Evolutionary conservation across 2,888 invertebrate genomes (phyloP).

Genomic region (Oasisia sp.): DNA sequence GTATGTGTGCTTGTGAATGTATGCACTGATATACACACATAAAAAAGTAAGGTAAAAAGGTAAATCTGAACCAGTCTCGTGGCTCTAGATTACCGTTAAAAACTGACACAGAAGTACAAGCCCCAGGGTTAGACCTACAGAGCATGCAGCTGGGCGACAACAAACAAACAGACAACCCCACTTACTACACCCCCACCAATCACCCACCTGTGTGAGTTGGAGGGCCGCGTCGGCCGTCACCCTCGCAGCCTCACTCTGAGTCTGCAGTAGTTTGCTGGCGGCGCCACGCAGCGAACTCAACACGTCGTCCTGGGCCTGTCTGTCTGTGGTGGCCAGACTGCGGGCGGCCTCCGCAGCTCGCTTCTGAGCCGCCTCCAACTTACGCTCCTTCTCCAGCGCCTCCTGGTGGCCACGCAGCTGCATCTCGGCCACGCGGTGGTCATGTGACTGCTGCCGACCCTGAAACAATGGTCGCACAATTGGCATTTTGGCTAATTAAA

Average conservation of each 20-base stretch:
- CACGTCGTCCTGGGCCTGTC: constrained; percentile 42
- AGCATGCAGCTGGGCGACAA: not conserved
- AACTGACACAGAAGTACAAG: not conserved
- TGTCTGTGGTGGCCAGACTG: constrained; percentile 46
- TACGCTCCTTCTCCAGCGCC: constrained; percentile 49
- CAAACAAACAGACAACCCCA: not conserved
- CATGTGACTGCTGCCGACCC: constrained; percentile 57
- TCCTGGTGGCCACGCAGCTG: constrained; percentile 54
- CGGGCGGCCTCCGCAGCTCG: constrained; percentile 37
- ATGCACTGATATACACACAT: no score
- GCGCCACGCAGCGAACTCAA: constrained; percentile 44
- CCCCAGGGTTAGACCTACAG: not conserved
- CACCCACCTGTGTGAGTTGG: constrained; percentile 46
- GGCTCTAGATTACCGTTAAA: not conserved
- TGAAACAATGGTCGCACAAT: constrained; percentile 31
- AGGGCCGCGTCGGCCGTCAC: constrained; percentile 54
- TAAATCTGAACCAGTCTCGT: not conserved
- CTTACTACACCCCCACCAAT: not conserved
- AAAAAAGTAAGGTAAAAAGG: no score
- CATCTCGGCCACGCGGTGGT: constrained; percentile 52
- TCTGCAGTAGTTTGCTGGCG: constrained; percentile 44
- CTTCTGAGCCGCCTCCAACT: constrained; percentile 46
- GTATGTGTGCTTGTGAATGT: no score
- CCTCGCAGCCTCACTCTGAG: constrained; percentile 52
- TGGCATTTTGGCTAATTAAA: no score